Evolutionary conservation across 2,113 vertebrate species (phyloP).

Genomic region (Stigmatopora nigra): DNA sequence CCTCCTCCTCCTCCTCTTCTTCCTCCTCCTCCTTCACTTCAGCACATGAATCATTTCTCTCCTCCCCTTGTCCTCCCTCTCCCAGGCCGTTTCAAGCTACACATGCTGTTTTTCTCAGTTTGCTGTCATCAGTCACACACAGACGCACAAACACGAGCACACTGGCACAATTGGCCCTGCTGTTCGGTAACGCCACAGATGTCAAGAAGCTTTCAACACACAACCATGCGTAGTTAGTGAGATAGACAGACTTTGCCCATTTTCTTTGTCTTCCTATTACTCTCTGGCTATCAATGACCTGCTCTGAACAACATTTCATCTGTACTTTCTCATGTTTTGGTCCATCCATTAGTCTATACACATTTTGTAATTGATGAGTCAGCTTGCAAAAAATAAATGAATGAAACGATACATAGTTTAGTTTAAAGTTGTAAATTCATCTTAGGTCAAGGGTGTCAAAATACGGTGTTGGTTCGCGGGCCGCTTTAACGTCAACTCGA

Average conservation of each 20-base stretch:
- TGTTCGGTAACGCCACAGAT: slow-evolving; percentile 51
- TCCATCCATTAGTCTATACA: no score
- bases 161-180: slow-evolving; percentile 28
- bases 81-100: slow-evolving; percentile 69
- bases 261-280: slow-evolving; percentile 57
- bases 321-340: no score
- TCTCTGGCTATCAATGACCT: slow-evolving; percentile 38
- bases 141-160: slow-evolving; percentile 10
- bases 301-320: no score
- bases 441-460: no score
- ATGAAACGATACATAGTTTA: no score
- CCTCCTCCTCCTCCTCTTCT: no score
- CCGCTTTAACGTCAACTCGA: no score
- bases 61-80: slow-evolving; percentile 41
- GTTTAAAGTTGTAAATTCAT: no score
- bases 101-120: slow-evolving; percentile 74
- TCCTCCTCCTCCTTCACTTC: slow-evolving; percentile 48
- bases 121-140: slow-evolving; percentile 60
- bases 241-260: slow-evolving; percentile 50
- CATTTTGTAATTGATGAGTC: no score
- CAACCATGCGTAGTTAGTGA: slow-evolving; percentile 41
- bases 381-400: no score
- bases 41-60: slow-evolving; percentile 55
- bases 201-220: slow-evolving; percentile 47
- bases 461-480: no score